Evolutionary conservation across 2,113 vertebrate species (phyloP).

Genomic region (Aegypius monachus): DNA sequence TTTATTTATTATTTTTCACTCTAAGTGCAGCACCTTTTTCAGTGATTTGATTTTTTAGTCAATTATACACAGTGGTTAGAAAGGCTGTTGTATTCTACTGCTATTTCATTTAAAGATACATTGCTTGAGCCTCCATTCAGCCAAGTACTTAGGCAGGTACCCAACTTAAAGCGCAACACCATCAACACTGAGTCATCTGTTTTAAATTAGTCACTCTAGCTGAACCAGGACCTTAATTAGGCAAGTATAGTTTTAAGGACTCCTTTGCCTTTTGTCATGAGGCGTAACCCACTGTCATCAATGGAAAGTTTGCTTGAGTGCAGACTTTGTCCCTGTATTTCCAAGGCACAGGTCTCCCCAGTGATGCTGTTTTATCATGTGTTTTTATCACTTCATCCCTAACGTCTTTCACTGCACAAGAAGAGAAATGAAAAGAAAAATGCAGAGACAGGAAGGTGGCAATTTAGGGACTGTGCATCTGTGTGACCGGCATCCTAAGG

Average conservation of each 20-base stretch:
- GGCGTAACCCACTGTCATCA: background rate
- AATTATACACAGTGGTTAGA: conserved; percentile 42
- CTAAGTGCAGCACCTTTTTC: conserved; percentile 28
- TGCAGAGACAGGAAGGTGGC: conserved; percentile 6
- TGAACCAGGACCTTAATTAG: conserved; percentile 14
- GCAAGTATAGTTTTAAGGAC: background rate
- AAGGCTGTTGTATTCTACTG: background rate
- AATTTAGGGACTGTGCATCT: conserved; percentile 24
- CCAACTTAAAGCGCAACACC: conserved; percentile 33
- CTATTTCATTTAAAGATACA: conserved; percentile 25
- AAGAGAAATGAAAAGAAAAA: conserved; percentile 41
- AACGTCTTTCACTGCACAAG: conserved; percentile 1
- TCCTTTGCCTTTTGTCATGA: background rate
- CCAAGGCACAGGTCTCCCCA: background rate
- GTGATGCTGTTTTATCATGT: conserved; percentile 17
- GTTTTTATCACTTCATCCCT: conserved; percentile 45
- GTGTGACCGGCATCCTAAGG: conserved; percentile 28
- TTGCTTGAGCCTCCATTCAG: background rate
- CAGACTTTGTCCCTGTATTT: background rate
- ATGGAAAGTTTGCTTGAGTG: background rate
- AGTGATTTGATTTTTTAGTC: conserved; percentile 49
- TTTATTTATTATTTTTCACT: conserved; percentile 52
- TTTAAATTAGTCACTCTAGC: conserved; percentile 30
- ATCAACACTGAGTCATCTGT: conserved; percentile 29
- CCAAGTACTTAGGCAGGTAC: conserved; percentile 46